A percentile compares a stretch with the other conserved stretches of the same genome.
These are phyloP conservation scores for Corvus cornix DNA, from an alignment of 2,113 vertebrate genomes.

Conservation along the genomic window DNA sequence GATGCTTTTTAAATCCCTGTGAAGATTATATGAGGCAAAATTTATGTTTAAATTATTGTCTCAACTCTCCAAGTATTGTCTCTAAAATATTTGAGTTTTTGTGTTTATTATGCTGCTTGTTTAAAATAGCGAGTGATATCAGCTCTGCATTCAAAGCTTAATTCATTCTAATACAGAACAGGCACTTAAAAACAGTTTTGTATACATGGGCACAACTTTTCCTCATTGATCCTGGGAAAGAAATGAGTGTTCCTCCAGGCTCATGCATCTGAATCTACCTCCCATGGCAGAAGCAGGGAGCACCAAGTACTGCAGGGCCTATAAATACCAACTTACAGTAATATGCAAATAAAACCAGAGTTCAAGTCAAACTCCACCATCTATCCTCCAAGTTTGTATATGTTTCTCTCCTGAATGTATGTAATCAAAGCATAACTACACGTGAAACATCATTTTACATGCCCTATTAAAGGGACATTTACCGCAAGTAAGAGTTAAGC, in stretches of 20 bases:
- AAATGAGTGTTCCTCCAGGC: not conserved
- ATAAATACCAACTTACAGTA: not conserved
- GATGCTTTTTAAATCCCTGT: conserved; percentile 63
- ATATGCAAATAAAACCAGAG: not conserved
- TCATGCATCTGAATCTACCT: not conserved
- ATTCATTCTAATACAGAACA: conserved; percentile 51
- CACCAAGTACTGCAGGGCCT: not conserved
- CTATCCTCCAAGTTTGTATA: not conserved
- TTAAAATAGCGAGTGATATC: conserved; percentile 1
- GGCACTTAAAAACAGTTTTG: conserved; percentile 40
- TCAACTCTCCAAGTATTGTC: conserved; percentile 68
- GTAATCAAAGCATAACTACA: not conserved
- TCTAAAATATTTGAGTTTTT: conserved; percentile 70
- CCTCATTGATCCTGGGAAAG: not conserved
- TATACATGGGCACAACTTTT: conserved; percentile 41
- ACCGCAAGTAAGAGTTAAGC: not conserved
- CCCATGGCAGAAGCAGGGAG: not conserved
- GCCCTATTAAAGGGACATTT: not conserved
- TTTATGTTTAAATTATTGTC: conserved; percentile 50
- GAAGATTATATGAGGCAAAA: conserved; percentile 66
- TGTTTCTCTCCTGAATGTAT: not conserved
- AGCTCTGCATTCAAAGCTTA: not conserved
- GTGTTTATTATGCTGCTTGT: conserved; percentile 63
- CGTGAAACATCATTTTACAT: not conserved
- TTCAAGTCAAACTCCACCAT: not conserved